Percentiles rank a stretch among this genome's conserved stretches.
These are phyloP conservation scores for Cheilosia scutellata DNA, from an alignment of 2,888 invertebrate species.

Conservation along the genomic window DNA sequence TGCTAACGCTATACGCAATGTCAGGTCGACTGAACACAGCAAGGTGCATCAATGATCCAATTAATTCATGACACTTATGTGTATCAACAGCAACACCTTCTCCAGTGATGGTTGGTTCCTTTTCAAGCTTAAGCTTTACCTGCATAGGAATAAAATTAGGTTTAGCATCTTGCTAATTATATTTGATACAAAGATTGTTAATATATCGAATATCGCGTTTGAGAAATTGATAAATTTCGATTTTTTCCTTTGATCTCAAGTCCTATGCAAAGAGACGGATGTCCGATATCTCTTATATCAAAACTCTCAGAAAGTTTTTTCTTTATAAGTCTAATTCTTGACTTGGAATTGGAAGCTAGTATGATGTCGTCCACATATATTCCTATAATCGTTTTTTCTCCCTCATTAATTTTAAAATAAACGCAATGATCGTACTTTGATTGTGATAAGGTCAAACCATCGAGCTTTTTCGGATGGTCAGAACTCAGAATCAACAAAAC, in stretches of 20 bases:
- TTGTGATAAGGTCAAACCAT: background rate
- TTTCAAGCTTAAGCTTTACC: no score
- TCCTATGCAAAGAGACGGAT: constrained; percentile 15
- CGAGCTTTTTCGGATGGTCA: background rate
- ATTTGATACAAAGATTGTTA: constrained; percentile 16
- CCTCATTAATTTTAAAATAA: constrained; percentile 16
- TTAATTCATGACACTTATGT: constrained; percentile 14
- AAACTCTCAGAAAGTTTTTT: constrained; percentile 10
- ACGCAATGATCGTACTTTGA: constrained; percentile 23
- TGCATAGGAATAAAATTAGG: constrained; percentile 9
- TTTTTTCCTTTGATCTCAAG: constrained; percentile 19
- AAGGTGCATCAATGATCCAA: constrained; percentile 16
- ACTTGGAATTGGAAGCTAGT: constrained; percentile 6
- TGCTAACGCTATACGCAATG: constrained; percentile 12
- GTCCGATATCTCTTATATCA: constrained; percentile 27
- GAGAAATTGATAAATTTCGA: constrained; percentile 7
- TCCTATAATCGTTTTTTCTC: constrained; percentile 2
- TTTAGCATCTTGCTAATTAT: constrained; percentile 1
- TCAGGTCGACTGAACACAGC: constrained; percentile 22
- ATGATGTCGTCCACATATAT: constrained; percentile 31
- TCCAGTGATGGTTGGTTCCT: constrained; percentile 8
- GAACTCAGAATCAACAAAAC: background rate
- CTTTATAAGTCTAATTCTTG: background rate
- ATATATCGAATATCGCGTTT: constrained; percentile 5
- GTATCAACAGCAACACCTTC: constrained; percentile 1